phyloP scores from a whole-genome alignment of 2,797 vertebrate genomes.

The Poeciliopsis infans region DNA sequence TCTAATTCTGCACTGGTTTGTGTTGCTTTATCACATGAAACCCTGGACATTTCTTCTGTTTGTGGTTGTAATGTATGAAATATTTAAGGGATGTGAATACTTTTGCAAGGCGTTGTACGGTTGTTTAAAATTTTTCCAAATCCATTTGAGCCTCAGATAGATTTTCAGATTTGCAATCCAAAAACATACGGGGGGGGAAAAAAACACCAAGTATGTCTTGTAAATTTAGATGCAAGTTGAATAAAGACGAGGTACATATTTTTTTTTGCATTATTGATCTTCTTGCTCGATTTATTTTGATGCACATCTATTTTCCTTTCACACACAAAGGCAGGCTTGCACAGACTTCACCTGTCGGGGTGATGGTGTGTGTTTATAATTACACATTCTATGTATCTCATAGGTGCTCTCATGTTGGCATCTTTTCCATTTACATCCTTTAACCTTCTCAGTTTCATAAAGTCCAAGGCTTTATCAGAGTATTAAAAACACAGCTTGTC shows the following conservation, averaged over 20 bases:
- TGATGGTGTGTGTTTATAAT: conserved; percentile 71
- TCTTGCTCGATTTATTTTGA: conserved; percentile 15
- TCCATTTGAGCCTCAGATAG: not conserved
- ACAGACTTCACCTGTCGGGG: conserved; percentile 49
- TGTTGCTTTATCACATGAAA: not conserved
- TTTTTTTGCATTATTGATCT: conserved; percentile 6
- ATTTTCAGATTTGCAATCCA: not conserved
- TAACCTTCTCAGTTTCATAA: conserved; percentile 23
- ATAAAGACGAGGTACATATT: not conserved
- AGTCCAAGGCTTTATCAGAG: conserved; percentile 14
- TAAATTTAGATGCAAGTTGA: not conserved
- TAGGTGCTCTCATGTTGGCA: conserved; percentile 25
- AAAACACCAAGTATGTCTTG: not conserved
- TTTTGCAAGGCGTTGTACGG: not conserved
- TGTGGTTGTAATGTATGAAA: not conserved
- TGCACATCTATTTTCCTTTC: conserved; percentile 13
- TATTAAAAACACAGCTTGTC: conserved; percentile 16
- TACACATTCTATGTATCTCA: conserved; percentile 63
- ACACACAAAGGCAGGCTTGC: conserved; percentile 15
- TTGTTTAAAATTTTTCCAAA: not conserved
- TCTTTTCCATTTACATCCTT: conserved; percentile 14
- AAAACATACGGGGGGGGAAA: not conserved
- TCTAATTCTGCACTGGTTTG: not conserved
- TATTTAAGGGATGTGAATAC: not conserved
- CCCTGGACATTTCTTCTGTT: not conserved